Percentiles rank a stretch among this genome's conserved stretches.
These are phyloP conservation scores for Piaya cayana DNA, from an alignment of 2,113 vertebrate species.

Conservation along the genomic window DNA sequence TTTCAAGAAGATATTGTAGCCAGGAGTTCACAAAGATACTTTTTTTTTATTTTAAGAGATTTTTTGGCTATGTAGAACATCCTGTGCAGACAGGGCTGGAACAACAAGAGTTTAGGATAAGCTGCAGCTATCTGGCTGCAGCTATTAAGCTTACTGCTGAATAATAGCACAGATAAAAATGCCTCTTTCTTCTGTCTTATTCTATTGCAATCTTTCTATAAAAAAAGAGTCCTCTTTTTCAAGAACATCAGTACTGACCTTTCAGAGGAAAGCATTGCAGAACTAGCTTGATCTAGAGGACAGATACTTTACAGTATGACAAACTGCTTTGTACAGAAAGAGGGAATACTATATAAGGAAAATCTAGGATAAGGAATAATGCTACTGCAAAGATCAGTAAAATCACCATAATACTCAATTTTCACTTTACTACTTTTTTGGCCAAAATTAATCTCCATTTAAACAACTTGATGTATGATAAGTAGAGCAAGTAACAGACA, in stretches of 20 bases:
- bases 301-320: background rate
- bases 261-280: background rate
- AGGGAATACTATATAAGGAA: background rate
- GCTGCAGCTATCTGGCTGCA: background rate
- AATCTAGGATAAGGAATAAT: background rate
- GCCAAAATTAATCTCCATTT: background rate
- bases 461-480: background rate
- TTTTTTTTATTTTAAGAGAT: background rate
- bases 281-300: background rate
- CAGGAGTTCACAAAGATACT: background rate
- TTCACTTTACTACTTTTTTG: background rate
- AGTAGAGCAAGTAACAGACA: background rate
- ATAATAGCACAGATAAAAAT: background rate
- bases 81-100: no score
- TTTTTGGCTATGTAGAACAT: background rate
- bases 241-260: background rate
- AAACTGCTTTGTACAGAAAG: background rate
- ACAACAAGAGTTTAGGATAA: background rate
- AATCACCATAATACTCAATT: background rate
- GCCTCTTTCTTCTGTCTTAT: background rate
- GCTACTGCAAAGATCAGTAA: background rate
- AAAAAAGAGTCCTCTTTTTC: background rate
- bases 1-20: background rate
- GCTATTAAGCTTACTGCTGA: background rate
- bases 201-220: background rate